phyloP scores from a whole-genome alignment of 2,113 vertebrate species.

The Prochilodus magdalenae region DNA sequence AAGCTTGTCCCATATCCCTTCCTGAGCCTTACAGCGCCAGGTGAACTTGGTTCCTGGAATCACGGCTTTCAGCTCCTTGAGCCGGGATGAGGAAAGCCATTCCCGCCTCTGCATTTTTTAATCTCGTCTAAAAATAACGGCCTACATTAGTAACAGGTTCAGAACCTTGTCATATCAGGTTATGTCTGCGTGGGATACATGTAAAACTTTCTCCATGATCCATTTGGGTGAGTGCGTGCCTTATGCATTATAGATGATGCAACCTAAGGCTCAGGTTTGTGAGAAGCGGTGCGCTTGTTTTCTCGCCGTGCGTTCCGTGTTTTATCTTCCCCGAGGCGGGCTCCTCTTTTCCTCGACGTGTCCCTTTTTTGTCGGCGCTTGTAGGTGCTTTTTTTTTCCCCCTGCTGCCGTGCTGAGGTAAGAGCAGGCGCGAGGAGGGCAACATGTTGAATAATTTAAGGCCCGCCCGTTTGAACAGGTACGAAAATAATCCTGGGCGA shows the following conservation, averaged over 20 bases:
- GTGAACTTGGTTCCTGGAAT: neutral
- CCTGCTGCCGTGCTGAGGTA: conserved; percentile 69
- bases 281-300: conserved; percentile 63
- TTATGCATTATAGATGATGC: conserved; percentile 73
- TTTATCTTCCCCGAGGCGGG: conserved; percentile 54
- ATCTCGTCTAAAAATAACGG: conserved; percentile 54
- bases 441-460: conserved; percentile 89
- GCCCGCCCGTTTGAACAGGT: conserved; percentile 90
- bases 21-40: neutral
- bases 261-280: conserved; percentile 66
- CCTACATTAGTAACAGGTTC: conserved; percentile 49
- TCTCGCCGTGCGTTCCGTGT: conserved; percentile 33
- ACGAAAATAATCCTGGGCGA: conserved; percentile 83
- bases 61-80: neutral
- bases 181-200: conserved; percentile 60
- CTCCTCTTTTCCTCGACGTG: conserved; percentile 51
- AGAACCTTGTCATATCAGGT: conserved; percentile 51
- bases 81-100: neutral
- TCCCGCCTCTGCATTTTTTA: conserved; percentile 52
- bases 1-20: neutral
- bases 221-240: conserved; percentile 62
- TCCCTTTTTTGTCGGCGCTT: conserved; percentile 72
- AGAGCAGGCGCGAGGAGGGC: conserved; percentile 80
- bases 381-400: conserved; percentile 79
- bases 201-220: conserved; percentile 62